Evolutionary conservation across 1,140 invertebrate genomes (phyloP).

Genomic region (Papilio polytes): DNA sequence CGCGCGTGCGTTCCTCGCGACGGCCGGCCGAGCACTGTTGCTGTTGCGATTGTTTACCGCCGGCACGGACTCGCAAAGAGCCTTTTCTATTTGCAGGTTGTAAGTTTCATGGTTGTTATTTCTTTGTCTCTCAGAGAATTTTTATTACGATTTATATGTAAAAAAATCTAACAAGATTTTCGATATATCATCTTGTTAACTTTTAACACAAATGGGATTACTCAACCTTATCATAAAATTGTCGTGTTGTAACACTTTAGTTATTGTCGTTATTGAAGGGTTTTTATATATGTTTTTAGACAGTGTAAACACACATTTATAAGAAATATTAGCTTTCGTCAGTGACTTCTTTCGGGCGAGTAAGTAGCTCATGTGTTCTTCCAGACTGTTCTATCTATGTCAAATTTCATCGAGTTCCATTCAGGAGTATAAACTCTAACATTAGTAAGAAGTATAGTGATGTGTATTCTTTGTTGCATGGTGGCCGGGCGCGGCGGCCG

Average conservation of each 20-base stretch:
- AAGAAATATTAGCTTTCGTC: background rate
- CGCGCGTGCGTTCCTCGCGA: constrained; percentile 63
- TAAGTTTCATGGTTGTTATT: background rate
- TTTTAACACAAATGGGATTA: too few relatives aligned
- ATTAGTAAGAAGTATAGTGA: too few relatives aligned
- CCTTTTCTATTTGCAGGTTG: constrained; percentile 38
- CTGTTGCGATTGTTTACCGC: constrained; percentile 79
- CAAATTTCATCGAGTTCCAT: too few relatives aligned
- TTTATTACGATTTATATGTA: background rate
- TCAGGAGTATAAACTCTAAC: too few relatives aligned
- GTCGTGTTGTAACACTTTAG: too few relatives aligned
- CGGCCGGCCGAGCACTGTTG: constrained; percentile 70
- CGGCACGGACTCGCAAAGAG: constrained; percentile 63
- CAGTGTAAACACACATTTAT: background rate
- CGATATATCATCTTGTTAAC: too few relatives aligned
- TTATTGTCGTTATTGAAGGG: background rate
- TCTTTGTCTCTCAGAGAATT: constrained; percentile 25
- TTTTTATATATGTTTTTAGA: background rate
- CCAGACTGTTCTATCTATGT: too few relatives aligned
- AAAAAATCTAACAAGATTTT: background rate
- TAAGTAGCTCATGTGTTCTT: too few relatives aligned
- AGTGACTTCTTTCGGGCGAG: too few relatives aligned
- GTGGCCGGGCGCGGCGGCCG: constrained; percentile 48
- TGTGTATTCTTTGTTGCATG: constrained; percentile 54
- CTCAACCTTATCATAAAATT: too few relatives aligned